A percentile compares a stretch with the other conserved stretches of the same genome.
Evolutionary conservation across 2,888 invertebrate genomes (phyloP).

Genomic region (Zygothrica quintamaculata): DNA sequence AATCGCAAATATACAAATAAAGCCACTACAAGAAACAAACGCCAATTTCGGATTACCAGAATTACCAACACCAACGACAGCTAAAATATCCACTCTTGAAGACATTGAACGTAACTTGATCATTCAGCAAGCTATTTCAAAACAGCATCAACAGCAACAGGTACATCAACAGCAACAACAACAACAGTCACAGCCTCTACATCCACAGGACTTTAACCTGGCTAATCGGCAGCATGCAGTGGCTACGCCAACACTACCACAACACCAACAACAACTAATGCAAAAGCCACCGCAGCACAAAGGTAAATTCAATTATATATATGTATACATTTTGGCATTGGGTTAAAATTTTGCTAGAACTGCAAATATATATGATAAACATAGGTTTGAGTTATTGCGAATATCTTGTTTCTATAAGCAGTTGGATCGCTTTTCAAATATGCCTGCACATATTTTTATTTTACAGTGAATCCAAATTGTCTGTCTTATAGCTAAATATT

Average conservation of each 20-base stretch:
- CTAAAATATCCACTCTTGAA: slow-evolving; percentile 84
- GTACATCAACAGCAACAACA: slow-evolving; percentile 23
- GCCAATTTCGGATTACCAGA: slow-evolving; percentile 66
- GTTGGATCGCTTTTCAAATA: too few species aligned
- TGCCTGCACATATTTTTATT: too few species aligned
- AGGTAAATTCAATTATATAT: slow-evolving; percentile 52
- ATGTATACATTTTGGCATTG: neutral
- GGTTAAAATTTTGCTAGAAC: slow-evolving; percentile 9
- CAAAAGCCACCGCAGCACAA: slow-evolving; percentile 81
- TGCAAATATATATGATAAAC: too few species aligned
- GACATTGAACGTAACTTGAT: slow-evolving; percentile 84
- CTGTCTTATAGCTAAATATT: too few species aligned
- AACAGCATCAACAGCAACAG: slow-evolving; percentile 61
- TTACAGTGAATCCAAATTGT: too few species aligned
- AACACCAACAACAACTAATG: slow-evolving; percentile 62
- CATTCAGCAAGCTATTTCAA: slow-evolving; percentile 81
- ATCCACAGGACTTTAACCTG: slow-evolving; percentile 53
- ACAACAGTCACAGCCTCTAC: slow-evolving; percentile 22
- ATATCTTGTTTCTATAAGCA: too few species aligned
- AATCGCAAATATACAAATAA: slow-evolving; percentile 41
- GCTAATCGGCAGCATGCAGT: slow-evolving; percentile 57
- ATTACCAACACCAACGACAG: slow-evolving; percentile 52
- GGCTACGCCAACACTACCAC: slow-evolving; percentile 54
- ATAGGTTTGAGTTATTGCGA: too few species aligned
- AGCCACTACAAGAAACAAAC: slow-evolving; percentile 51